phyloP scores from a whole-genome alignment of 1,140 invertebrate species.

The Drosophila sucinea region DNA sequence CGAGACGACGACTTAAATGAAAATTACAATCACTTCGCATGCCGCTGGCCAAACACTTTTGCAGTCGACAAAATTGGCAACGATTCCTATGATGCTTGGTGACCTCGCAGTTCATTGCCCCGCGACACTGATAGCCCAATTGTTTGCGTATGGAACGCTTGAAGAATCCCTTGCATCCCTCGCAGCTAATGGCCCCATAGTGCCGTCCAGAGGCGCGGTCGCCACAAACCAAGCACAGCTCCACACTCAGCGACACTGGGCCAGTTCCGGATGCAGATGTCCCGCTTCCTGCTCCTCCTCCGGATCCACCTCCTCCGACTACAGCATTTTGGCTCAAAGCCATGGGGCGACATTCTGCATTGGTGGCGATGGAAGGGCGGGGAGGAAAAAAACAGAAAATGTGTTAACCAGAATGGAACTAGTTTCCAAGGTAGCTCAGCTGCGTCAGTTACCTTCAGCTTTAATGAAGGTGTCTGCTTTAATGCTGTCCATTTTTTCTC shows the following conservation, averaged over 20 bases:
- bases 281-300: constrained; percentile 42
- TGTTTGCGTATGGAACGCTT: constrained; percentile 97
- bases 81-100: constrained; percentile 98
- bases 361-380: not conserved
- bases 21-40: constrained; percentile 99
- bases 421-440: constrained; percentile 46
- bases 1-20: constrained; percentile 83
- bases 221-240: constrained; percentile 97
- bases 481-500: constrained; percentile 44
- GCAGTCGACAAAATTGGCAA: constrained; percentile 98
- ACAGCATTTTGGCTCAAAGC: constrained; percentile 54
- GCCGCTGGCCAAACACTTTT: constrained; percentile 98
- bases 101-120: constrained; percentile 97
- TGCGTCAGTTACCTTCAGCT: constrained; percentile 65
- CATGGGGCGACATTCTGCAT: constrained; percentile 25
- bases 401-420: constrained; percentile 7
- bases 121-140: constrained; percentile 97
- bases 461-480: constrained; percentile 77
- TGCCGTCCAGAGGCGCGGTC: constrained; percentile 96
- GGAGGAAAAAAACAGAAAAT: constrained; percentile 22
- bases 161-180: constrained; percentile 97
- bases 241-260: constrained; percentile 84
- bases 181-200: constrained; percentile 97
- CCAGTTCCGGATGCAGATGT: constrained; percentile 45
- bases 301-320: constrained; percentile 27